These are phyloP conservation scores for Agrotis ipsilon DNA, from an alignment of 2,888 invertebrate genomes.

Conservation along the genomic window DNA sequence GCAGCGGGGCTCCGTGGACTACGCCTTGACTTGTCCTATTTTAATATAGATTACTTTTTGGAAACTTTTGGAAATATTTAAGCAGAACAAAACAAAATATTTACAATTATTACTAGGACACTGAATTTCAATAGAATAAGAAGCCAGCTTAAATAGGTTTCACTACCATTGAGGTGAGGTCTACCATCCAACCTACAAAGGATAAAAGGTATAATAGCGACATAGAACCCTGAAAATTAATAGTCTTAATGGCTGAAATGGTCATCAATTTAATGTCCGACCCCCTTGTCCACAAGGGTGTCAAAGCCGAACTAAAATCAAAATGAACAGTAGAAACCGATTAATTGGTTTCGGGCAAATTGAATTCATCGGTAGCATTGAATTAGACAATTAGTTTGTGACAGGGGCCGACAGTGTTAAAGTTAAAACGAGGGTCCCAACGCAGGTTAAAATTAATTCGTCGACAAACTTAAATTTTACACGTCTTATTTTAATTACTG, in stretches of 20 bases:
- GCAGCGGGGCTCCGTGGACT: no score
- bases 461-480: no score
- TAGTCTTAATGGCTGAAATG: conserved; percentile 55
- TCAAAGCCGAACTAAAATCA: conserved; percentile 49
- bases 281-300: conserved; percentile 32
- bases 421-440: conserved; percentile 30
- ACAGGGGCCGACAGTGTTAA: conserved; percentile 20
- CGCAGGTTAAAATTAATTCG: conserved; percentile 37
- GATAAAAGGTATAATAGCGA: conserved; percentile 25
- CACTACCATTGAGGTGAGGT: neutral
- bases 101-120: no score
- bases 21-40: no score
- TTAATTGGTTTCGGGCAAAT: conserved; percentile 60
- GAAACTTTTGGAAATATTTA: no score
- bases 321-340: conserved; percentile 61
- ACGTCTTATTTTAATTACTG: conserved; percentile 25
- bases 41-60: no score
- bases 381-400: conserved; percentile 52
- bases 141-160: neutral
- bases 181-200: neutral
- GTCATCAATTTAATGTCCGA: conserved; percentile 51
- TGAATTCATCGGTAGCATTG: conserved; percentile 30
- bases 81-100: no score
- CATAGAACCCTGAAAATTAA: conserved; percentile 46
- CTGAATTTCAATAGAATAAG: neutral